Base-by-base conservation (phyloP, 2,888 invertebrate genomes). In the Sialis lutaria region DNA sequence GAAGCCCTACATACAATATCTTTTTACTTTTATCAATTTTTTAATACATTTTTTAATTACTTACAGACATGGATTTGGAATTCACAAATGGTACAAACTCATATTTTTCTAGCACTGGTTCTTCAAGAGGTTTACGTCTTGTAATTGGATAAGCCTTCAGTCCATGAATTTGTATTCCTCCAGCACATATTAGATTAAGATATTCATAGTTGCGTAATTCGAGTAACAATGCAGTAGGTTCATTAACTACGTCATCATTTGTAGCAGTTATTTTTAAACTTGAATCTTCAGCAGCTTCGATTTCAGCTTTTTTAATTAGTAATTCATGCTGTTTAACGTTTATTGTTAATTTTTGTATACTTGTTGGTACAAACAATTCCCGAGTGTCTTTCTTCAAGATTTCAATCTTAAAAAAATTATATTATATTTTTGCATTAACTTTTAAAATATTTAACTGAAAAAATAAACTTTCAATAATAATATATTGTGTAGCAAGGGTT, bases 61-160 rank as follows among this genome's bases (percentile, higher is more conserved):
- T 45, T 8, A 57, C 10, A 6, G 53, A 39, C 6, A 63, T 48
- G n/a, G 48, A 34, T 1, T 54, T 49, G 33, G 54, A 50, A 37
- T 58, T 52, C 6, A 48, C 51, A 61, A 83, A 77, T 0, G 87
- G 74, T 6, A 86, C 59, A 57, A 89, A 89, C 50, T 70, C 67
- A 58, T 82, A 82, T 59, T 75, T 76, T 61, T 90, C 89, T 22
- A 89, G 63, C 0, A 85, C 77, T 2, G 89, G 87, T n/a, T 78
- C 69, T 9, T 79, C 78, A 31, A 82, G 73, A 12, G 77, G 76
- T 50, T 76, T 68, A 42, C 75, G 74, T 53, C 78, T 71, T 1
- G 82, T 73, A 39, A 90, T 86, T 0, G 82, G 73, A 48, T 79
- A 82, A 0, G 85, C 85, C 53, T 81, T 77, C 0, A 90, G 66